phyloP scores from a whole-genome alignment of 2,888 invertebrate genomes.

The Pachymerium ferrugineum region DNA sequence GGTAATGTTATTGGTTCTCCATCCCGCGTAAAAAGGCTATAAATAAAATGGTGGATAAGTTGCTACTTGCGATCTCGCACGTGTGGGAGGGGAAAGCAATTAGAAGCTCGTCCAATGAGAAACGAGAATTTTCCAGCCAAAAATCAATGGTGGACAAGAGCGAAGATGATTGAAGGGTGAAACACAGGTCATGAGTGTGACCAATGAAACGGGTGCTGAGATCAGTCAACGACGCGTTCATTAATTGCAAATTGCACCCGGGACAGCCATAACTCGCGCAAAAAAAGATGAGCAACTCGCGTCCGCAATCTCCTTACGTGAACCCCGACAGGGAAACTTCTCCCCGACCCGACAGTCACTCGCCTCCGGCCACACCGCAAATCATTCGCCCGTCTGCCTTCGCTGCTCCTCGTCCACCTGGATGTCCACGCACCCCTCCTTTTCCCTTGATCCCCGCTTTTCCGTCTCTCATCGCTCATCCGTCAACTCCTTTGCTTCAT shows the following conservation, averaged over 20 bases:
- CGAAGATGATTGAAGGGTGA: constrained; percentile 13
- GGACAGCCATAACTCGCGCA: neutral
- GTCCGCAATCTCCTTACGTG: neutral
- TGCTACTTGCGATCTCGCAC: too few relatives aligned
- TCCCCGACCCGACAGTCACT: neutral
- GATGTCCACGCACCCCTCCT: neutral
- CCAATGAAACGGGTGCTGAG: constrained; percentile 8
- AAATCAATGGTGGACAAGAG: neutral
- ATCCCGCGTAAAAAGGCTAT: too few relatives aligned
- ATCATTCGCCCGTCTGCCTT: neutral
- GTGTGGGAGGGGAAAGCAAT: neutral
- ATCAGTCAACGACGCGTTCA: neutral
- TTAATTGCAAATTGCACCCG: neutral
- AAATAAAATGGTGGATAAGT: too few relatives aligned
- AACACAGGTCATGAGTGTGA: neutral
- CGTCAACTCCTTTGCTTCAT: neutral
- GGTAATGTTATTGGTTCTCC: too few relatives aligned
- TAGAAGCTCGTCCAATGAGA: neutral
- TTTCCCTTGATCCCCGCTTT: neutral
- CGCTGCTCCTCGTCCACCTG: neutral
- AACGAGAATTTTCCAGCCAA: neutral
- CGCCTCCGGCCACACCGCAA: neutral
- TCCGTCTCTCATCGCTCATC: neutral
- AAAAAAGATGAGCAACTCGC: constrained; percentile 13
- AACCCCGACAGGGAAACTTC: neutral